These are phyloP conservation scores for Rousettus leschenaultii DNA, from an alignment of 2,113 vertebrate genomes.

Conservation along the genomic window DNA sequence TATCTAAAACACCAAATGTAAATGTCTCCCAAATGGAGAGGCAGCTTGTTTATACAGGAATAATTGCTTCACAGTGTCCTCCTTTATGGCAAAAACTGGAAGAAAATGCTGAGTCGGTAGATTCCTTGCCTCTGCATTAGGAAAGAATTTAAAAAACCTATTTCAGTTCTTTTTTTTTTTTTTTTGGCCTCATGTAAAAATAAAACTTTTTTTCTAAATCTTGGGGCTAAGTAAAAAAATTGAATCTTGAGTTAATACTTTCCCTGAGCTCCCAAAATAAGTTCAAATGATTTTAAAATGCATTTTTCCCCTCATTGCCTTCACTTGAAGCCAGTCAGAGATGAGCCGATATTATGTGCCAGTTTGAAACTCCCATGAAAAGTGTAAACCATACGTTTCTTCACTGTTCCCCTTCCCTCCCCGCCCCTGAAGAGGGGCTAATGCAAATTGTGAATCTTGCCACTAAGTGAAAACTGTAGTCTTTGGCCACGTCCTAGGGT, in stretches of 20 bases:
- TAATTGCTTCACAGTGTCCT: constrained; percentile 49
- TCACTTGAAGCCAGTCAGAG: not conserved
- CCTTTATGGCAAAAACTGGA: not conserved
- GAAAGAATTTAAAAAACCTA: constrained; percentile 34
- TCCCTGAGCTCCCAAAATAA: constrained; percentile 37
- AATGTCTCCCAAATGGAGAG: constrained; percentile 15
- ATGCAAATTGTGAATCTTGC: constrained; percentile 61
- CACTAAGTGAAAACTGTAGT: constrained; percentile 61
- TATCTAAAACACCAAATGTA: constrained; percentile 22
- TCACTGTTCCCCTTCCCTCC: not conserved
- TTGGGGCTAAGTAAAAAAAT: not conserved
- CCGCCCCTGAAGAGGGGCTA: not conserved
- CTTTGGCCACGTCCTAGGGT: constrained; percentile 60
- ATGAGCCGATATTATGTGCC: not conserved
- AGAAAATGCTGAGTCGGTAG: constrained; percentile 35
- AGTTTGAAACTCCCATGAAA: constrained; percentile 22
- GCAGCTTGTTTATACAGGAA: constrained; percentile 52
- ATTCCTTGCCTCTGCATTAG: constrained; percentile 38
- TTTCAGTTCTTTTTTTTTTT: constrained; percentile 30
- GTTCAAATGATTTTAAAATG: constrained; percentile 6
- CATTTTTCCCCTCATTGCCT: not conserved
- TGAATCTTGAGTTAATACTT: not conserved
- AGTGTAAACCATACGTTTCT: not conserved
- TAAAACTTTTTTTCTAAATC: not conserved
- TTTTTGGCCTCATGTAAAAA: constrained; percentile 2